Conservation (phyloP, 2,113 vertebrate species). For the Trichomycterus rosablanca region DNA sequence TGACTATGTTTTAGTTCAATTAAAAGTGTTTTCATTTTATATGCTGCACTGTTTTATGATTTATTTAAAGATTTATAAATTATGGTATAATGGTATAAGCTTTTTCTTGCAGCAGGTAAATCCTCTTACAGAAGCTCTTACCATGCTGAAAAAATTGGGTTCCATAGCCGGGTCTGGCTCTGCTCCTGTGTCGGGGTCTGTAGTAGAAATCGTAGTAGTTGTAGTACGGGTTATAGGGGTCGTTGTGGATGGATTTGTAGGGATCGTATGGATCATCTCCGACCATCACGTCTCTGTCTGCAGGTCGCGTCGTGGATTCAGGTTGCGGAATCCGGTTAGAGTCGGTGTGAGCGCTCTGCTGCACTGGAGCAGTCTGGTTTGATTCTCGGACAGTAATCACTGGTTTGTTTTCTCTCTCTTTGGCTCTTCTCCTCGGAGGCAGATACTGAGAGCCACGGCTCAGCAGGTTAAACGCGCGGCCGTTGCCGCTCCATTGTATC, state of each 20-base stretch:
- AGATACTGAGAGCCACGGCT: conserved; percentile 79
- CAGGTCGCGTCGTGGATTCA: conserved; percentile 15
- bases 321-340: neutral
- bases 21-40: too few relatives aligned
- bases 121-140: conserved; percentile 43
- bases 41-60: too few relatives aligned
- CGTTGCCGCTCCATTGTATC: conserved; percentile 85
- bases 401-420: conserved; percentile 29
- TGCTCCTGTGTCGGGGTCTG: conserved; percentile 60
- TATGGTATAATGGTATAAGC: too few relatives aligned
- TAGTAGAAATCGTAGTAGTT: conserved; percentile 91
- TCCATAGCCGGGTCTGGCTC: conserved; percentile 68
- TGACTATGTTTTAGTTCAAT: too few relatives aligned
- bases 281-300: conserved; percentile 75
- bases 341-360: conserved; percentile 41
- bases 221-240: conserved; percentile 89
- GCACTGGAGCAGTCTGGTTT: conserved; percentile 42
- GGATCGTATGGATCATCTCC: conserved; percentile 87
- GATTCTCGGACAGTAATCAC: conserved; percentile 55
- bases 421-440: conserved; percentile 60
- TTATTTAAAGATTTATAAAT: too few relatives aligned
- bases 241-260: conserved; percentile 82
- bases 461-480: conserved; percentile 81
- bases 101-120: neutral
- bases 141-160: conserved; percentile 84